Conservation (phyloP, 2,113 vertebrate species). For the Pongo pygmaeus region DNA sequence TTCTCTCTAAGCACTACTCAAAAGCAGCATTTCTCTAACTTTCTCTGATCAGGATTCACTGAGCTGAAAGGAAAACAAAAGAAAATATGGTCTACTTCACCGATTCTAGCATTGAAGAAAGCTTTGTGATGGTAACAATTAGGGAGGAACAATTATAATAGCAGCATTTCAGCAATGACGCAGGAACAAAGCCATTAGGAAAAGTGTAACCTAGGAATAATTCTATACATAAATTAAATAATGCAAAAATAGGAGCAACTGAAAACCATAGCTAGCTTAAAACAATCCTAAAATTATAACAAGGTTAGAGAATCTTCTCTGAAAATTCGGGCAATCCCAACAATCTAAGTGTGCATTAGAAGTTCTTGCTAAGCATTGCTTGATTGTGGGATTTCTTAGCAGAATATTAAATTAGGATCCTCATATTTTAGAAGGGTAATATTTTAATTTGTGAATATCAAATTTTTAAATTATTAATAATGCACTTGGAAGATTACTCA, state of each 20-base stretch:
- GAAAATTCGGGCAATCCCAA: not conserved
- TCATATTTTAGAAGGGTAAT: not conserved
- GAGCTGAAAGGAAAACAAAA: not conserved
- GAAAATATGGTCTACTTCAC: not conserved
- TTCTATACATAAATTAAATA: not conserved
- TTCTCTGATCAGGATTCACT: not conserved
- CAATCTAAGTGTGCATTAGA: not conserved
- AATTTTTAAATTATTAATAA: not conserved
- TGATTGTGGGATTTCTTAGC: not conserved
- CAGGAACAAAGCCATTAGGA: not conserved
- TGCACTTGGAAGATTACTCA: not conserved
- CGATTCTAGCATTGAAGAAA: not conserved
- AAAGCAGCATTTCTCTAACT: not conserved
- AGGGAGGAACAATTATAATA: not conserved
- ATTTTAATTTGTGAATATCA: not conserved
- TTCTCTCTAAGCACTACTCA: not conserved
- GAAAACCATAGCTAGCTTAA: not conserved
- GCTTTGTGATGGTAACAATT: not conserved
- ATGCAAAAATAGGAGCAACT: not conserved
- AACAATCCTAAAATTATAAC: not conserved
- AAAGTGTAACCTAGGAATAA: not conserved
- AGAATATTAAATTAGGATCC: not conserved
- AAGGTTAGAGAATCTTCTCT: not conserved
- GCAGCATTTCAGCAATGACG: not conserved
- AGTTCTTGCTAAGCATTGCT: not conserved